phyloP scores from a whole-genome alignment of 2,888 invertebrate species.

The Sipha maydis region DNA sequence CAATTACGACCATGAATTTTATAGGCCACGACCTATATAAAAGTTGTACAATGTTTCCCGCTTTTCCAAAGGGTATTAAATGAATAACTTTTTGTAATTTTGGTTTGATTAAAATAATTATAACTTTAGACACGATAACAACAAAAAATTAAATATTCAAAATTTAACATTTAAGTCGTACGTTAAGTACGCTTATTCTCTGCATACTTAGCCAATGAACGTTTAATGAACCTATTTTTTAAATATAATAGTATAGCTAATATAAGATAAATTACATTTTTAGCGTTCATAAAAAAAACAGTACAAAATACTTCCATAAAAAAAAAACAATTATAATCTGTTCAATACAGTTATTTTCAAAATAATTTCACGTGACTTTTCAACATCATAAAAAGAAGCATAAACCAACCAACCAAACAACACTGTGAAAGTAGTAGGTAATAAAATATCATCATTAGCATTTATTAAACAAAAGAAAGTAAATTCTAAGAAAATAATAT shows the following conservation, averaged over 20 bases:
- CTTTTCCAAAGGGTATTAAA: background rate
- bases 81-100: background rate
- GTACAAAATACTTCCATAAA: background rate
- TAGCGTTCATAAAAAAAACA: background rate
- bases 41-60: background rate
- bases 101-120: background rate
- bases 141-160: background rate
- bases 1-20: constrained; percentile 4
- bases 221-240: background rate
- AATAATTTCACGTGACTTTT: constrained; percentile 25
- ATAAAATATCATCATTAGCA: constrained; percentile 8
- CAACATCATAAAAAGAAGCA: constrained; percentile 16
- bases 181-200: background rate
- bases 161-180: background rate
- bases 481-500: constrained; percentile 25
- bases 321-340: constrained; percentile 5
- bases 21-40: constrained; percentile 26
- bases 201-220: background rate
- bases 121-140: background rate
- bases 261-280: background rate
- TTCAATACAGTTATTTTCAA: background rate
- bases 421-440: constrained; percentile 38
- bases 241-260: background rate
- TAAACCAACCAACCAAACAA: constrained; percentile 7
- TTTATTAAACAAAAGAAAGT: constrained; percentile 45